These are phyloP conservation scores for Geophilus truncorum DNA, from an alignment of 2,888 invertebrate genomes.

Conservation along the genomic window DNA sequence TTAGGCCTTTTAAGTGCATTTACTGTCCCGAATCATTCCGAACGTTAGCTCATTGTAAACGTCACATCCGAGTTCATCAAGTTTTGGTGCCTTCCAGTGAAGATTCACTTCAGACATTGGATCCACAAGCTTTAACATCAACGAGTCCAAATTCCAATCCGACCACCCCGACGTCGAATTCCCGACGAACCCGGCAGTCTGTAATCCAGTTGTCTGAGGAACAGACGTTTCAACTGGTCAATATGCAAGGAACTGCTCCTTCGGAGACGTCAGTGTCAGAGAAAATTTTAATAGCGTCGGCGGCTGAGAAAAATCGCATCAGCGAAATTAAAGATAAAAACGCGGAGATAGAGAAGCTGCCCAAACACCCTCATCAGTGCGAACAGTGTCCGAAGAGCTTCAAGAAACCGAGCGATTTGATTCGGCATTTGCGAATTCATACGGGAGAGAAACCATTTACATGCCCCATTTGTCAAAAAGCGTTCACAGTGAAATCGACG, in stretches of 20 bases:
- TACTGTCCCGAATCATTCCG: conserved; percentile 44
- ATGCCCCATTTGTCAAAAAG: conserved; percentile 46
- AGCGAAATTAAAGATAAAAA: conserved; percentile 43
- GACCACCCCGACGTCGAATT: background rate
- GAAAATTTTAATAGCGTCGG: conserved; percentile 47
- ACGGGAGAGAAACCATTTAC: conserved; percentile 53
- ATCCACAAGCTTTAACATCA: background rate
- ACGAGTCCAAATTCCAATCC: background rate
- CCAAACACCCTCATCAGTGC: conserved; percentile 45
- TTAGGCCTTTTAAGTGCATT: conserved; percentile 43
- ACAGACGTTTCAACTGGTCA: conserved; percentile 42
- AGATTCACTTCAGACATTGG: background rate
- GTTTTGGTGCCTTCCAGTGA: background rate
- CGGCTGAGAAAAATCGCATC: conserved; percentile 46
- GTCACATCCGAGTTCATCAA: conserved; percentile 31
- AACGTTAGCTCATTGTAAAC: conserved; percentile 32
- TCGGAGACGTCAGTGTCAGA: conserved; percentile 45
- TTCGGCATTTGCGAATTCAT: conserved; percentile 50
- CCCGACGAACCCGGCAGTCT: conserved; percentile 28
- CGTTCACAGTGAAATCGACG: conserved; percentile 63
- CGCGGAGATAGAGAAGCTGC: conserved; percentile 37
- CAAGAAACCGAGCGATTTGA: conserved; percentile 51
- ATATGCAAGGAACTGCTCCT: conserved; percentile 37
- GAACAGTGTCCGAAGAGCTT: conserved; percentile 49
- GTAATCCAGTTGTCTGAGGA: conserved; percentile 43